phyloP scores from a whole-genome alignment of 2,888 invertebrate genomes.

The Hyposoter didymator region DNA sequence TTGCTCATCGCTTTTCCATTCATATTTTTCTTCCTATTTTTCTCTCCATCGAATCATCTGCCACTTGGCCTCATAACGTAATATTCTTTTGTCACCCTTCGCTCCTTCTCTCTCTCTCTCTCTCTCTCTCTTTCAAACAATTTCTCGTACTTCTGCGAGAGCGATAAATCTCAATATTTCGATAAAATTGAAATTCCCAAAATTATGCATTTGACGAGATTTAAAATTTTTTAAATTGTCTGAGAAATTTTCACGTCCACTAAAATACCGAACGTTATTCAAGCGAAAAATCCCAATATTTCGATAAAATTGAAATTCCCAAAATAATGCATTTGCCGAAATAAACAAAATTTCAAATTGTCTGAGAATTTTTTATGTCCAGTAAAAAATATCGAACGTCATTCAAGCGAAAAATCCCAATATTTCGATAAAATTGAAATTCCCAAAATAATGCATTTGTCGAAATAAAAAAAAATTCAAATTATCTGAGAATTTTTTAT shows the following conservation, averaged over 20 bases:
- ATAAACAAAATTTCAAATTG: neutral
- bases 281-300: neutral
- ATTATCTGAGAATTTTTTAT: neutral
- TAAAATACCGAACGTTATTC: neutral
- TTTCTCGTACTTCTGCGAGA: neutral
- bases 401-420: neutral
- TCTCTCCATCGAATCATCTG: neutral
- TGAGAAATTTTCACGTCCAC: neutral
- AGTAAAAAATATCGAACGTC: neutral
- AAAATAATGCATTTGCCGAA: neutral
- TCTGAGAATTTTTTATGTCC: neutral
- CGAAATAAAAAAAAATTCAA: neutral
- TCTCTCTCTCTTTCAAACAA: neutral
- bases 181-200: neutral
- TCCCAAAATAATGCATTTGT: neutral
- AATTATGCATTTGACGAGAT: neutral
- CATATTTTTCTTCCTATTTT: slow-evolving; percentile 43
- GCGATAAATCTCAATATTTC: neutral
- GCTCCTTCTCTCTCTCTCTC: slow-evolving; percentile 15
- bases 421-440: neutral
- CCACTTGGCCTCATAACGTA: slow-evolving; percentile 21
- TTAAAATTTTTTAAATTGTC: neutral
- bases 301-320: neutral
- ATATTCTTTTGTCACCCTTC: slow-evolving; percentile 35
- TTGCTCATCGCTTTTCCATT: slow-evolving; percentile 51